A percentile compares a stretch with the other conserved stretches of the same genome.
Evolutionary conservation across 2,113 vertebrate genomes (phyloP).

Genomic region (Eubucco bourcierii): DNA sequence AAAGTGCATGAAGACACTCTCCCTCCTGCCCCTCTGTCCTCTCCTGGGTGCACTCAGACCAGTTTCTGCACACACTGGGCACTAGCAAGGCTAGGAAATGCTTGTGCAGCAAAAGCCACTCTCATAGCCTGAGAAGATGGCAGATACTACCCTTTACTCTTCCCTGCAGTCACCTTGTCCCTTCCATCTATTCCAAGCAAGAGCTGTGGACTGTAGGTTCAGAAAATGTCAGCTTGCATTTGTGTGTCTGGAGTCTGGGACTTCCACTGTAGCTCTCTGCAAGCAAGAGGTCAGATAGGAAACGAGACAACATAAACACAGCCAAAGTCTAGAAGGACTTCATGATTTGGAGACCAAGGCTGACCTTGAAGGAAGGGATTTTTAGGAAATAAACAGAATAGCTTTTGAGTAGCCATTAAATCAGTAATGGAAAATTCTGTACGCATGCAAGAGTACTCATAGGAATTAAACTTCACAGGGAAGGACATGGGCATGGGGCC

Average conservation of each 20-base stretch:
- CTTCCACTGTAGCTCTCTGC: not conserved
- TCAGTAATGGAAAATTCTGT: not conserved
- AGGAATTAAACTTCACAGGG: not conserved
- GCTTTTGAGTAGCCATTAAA: not conserved
- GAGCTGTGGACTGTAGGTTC: not conserved
- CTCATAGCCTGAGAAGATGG: not conserved
- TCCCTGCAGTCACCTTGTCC: not conserved
- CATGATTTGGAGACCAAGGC: not conserved
- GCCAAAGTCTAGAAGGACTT: not conserved
- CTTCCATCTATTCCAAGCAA: not conserved
- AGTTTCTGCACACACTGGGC: not conserved
- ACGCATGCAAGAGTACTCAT: not conserved
- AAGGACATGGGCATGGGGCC: not conserved
- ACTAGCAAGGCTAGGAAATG: conserved; percentile 29
- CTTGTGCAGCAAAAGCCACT: not conserved
- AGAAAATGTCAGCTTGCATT: not conserved
- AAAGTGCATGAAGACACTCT: conserved; percentile 3
- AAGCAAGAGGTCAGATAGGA: not conserved
- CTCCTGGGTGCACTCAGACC: not conserved
- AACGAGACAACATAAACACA: not conserved
- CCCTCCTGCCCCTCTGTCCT: not conserved
- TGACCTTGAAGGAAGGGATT: not conserved
- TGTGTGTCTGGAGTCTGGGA: not conserved
- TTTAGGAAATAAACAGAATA: conserved; percentile 14
- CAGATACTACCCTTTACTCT: not conserved